Conservation (phyloP, 2,888 invertebrate genomes). For the Oscheius onirici region DNA sequence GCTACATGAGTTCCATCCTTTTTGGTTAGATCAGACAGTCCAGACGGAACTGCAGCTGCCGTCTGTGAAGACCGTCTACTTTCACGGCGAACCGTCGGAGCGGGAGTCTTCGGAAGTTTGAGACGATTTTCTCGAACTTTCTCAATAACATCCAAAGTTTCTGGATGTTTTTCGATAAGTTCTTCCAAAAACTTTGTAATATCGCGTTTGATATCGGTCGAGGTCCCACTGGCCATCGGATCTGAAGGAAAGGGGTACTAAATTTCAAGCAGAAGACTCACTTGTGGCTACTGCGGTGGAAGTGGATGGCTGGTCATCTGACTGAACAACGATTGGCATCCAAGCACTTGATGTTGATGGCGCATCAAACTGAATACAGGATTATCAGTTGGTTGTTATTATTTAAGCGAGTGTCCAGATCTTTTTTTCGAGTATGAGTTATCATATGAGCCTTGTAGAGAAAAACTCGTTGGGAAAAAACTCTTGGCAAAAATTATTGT, state of each 20-base stretch:
- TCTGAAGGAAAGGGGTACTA: not conserved
- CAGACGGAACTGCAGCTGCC: constrained; percentile 9
- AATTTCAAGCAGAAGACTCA: not conserved
- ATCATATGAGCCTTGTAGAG: too few relatives aligned
- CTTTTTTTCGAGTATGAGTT: too few relatives aligned
- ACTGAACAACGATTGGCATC: constrained; percentile 46
- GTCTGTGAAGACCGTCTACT: not conserved
- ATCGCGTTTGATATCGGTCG: constrained; percentile 60
- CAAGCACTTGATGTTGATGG: constrained; percentile 41
- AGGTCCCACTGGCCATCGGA: constrained; percentile 27
- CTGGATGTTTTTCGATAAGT: constrained; percentile 70
- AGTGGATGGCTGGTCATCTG: constrained; percentile 16
- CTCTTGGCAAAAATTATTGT: too few relatives aligned
- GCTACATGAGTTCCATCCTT: constrained; percentile 79
- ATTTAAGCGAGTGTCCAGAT: not conserved
- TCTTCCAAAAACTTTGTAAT: constrained; percentile 69
- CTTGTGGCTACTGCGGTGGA: not conserved
- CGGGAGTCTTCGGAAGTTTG: not conserved
- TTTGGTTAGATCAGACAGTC: constrained; percentile 64
- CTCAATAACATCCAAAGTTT: constrained; percentile 70
- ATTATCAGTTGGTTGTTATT: constrained; percentile 32
- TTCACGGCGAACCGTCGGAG: not conserved
- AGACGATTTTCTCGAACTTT: constrained; percentile 60
- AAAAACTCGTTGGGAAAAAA: too few relatives aligned
- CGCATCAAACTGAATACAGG: constrained; percentile 34